Conservation (phyloP, 2,113 vertebrate genomes). For the Toxotes chatareus region DNA sequence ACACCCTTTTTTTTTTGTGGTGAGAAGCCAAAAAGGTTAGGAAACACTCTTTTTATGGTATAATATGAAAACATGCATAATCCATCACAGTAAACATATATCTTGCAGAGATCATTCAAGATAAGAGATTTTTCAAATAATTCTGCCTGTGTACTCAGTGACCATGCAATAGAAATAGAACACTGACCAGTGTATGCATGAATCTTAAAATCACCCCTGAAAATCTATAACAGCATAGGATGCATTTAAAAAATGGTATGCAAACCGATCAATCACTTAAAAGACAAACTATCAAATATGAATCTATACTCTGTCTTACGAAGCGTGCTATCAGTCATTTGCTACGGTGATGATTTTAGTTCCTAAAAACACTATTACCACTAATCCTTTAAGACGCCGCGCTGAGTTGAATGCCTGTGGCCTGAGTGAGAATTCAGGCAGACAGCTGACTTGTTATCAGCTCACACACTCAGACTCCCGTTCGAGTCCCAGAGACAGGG, state of each 20-base stretch:
- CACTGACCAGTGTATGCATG: not conserved
- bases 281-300: too few relatives aligned
- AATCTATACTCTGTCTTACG: not conserved
- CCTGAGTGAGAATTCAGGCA: constrained; percentile 8
- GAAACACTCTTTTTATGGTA: too few relatives aligned
- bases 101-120: not conserved
- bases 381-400: not conserved
- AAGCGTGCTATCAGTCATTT: not conserved
- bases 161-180: not conserved
- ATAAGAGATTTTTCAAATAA: too few relatives aligned
- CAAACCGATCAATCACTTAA: not conserved
- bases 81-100: not conserved
- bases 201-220: not conserved
- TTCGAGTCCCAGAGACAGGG: constrained; percentile 41
- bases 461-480: constrained; percentile 41
- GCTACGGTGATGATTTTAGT: not conserved
- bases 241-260: not conserved
- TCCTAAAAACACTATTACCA: not conserved
- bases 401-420: not conserved
- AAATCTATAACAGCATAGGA: not conserved
- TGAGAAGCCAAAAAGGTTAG: too few relatives aligned
- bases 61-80: not conserved
- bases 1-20: too few relatives aligned
- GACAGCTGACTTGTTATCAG: constrained; percentile 32
- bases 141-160: too few relatives aligned